phyloP scores from a whole-genome alignment of 2,113 vertebrate genomes.

The Seriola quinqueradiata region DNA sequence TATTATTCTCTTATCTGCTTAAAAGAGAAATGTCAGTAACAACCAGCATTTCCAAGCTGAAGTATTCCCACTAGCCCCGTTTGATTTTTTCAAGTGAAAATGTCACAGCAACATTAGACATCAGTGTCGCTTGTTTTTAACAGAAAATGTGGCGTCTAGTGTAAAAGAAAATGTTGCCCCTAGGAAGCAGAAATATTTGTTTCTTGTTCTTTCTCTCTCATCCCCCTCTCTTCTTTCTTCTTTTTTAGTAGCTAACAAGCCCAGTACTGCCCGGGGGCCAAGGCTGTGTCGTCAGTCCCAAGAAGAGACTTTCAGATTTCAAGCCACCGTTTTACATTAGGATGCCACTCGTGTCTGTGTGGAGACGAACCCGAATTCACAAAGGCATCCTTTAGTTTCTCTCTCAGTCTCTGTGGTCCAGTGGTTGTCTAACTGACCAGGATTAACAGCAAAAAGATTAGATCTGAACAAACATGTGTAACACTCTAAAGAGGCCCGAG shows the following conservation, averaged over 20 bases:
- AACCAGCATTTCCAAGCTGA: slow-evolving; percentile 8
- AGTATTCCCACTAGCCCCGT: slow-evolving; percentile 24
- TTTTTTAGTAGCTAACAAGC: slow-evolving; percentile 43
- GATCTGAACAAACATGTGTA: slow-evolving; percentile 71
- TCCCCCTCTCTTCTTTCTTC: neutral
- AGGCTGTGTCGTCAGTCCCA: slow-evolving; percentile 66
- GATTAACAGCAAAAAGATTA: slow-evolving; percentile 75
- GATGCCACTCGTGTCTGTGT: slow-evolving; percentile 78
- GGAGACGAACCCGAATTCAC: slow-evolving; percentile 70
- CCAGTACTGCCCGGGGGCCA: slow-evolving; percentile 42
- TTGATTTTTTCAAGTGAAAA: slow-evolving; percentile 32
- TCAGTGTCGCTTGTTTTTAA: slow-evolving; percentile 17
- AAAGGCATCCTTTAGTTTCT: slow-evolving; percentile 73
- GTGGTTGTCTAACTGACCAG: slow-evolving; percentile 65
- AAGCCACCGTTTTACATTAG: slow-evolving; percentile 73
- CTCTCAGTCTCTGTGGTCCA: slow-evolving; percentile 46
- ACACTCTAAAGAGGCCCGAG: slow-evolving; percentile 39
- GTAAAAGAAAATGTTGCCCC: slow-evolving; percentile 23
- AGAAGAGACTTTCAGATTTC: slow-evolving; percentile 71
- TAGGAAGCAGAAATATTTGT: slow-evolving; percentile 45
- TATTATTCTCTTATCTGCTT: slow-evolving; percentile 3
- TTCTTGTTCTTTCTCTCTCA: slow-evolving; percentile 33
- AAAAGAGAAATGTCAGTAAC: slow-evolving; percentile 36
- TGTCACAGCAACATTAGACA: slow-evolving; percentile 43
- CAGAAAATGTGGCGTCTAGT: slow-evolving; percentile 16